These are phyloP conservation scores for Theonella swinhoei DNA, from an alignment of 37 sponge, comb jelly and placozoan species.

Conservation along the genomic window DNA sequence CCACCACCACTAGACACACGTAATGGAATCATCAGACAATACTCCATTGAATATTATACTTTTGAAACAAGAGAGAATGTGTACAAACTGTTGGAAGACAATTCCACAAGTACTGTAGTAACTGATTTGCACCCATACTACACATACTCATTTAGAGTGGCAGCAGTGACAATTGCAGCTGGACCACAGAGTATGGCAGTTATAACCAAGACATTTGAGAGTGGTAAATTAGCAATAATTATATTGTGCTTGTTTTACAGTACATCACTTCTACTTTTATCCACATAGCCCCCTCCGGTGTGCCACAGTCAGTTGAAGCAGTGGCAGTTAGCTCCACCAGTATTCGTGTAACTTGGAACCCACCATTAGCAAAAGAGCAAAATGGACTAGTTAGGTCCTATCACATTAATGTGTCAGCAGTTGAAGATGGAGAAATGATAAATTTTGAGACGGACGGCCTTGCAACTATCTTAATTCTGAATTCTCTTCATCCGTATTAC, in stretches of 20 bases:
- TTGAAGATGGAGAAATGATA: background rate
- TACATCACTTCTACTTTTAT: no score
- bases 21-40: slow-evolving; percentile 8
- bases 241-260: no score
- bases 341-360: slow-evolving; percentile 17
- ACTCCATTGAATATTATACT: background rate
- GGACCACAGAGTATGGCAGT: background rate
- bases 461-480: background rate
- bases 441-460: background rate
- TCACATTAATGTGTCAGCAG: slow-evolving; percentile 4
- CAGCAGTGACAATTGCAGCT: slow-evolving; percentile 4
- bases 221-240: slow-evolving; percentile 9
- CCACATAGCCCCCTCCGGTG: background rate
- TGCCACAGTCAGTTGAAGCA: background rate
- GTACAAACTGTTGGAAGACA: background rate
- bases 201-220: slow-evolving; percentile 1
- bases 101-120: background rate
- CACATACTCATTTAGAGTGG: background rate
- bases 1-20: slow-evolving; percentile 1
- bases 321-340: background rate
- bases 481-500: slow-evolving; percentile 14
- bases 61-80: background rate
- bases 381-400: slow-evolving; percentile 49
- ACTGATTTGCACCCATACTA: slow-evolving; percentile 8
- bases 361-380: slow-evolving; percentile 3